These are phyloP conservation scores for Timema podura DNA, from an alignment of 2,888 invertebrate species.

Conservation along the genomic window DNA sequence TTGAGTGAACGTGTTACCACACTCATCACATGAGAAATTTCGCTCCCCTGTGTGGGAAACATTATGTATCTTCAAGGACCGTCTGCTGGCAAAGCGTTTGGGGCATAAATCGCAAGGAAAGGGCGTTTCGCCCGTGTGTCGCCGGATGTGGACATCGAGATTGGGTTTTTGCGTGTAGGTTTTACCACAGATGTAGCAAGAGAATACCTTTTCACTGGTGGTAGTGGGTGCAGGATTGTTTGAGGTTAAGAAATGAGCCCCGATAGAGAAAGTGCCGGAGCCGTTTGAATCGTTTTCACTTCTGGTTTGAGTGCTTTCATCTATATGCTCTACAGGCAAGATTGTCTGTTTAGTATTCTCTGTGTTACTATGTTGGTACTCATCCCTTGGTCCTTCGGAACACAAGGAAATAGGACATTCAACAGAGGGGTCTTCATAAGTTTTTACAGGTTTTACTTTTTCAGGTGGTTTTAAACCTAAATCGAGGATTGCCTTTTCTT, in stretches of 20 bases:
- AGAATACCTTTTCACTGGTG: not conserved
- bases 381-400: too few species aligned
- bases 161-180: conserved; percentile 11
- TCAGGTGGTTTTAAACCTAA: too few species aligned
- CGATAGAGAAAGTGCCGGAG: too few species aligned
- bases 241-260: not conserved
- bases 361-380: too few species aligned
- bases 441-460: too few species aligned
- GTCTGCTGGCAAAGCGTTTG: conserved; percentile 14
- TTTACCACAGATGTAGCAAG: conserved; percentile 13
- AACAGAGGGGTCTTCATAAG: too few species aligned
- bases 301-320: too few species aligned
- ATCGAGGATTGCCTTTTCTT: too few species aligned
- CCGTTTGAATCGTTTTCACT: too few species aligned
- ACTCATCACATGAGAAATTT: conserved; percentile 20
- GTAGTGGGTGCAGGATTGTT: not conserved
- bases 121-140: conserved; percentile 20
- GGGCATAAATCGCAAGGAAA: conserved; percentile 12
- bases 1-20: conserved; percentile 23
- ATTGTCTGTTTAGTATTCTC: too few species aligned
- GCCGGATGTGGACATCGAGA: conserved; percentile 9
- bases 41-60: conserved; percentile 18
- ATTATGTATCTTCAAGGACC: conserved; percentile 11
- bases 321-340: too few species aligned
- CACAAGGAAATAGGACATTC: too few species aligned